These are phyloP conservation scores for Protobothrops flavoviridis DNA, from an alignment of 2,113 vertebrate species.

Conservation along the genomic window DNA sequence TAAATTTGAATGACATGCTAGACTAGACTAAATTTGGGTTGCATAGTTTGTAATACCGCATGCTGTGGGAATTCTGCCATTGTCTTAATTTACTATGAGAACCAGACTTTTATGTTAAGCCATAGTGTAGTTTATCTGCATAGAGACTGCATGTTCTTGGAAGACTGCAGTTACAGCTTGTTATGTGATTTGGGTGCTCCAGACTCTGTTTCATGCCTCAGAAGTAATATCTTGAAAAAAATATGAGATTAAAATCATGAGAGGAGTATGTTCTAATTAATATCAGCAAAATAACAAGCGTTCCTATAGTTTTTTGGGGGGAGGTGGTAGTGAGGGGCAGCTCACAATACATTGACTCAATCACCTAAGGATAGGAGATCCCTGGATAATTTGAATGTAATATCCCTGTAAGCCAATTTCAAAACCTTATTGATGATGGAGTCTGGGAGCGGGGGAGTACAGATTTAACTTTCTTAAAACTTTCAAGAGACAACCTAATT, in stretches of 20 bases:
- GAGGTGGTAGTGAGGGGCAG: background rate
- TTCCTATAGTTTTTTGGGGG: background rate
- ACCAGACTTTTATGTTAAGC: background rate
- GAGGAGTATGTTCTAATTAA: background rate
- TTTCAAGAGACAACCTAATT: background rate
- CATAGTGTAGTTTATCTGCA: background rate
- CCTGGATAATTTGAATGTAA: background rate
- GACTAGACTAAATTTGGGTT: background rate
- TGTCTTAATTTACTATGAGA: background rate
- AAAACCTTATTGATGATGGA: background rate
- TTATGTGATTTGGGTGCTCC: background rate
- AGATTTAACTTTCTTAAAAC: background rate
- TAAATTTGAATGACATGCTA: background rate
- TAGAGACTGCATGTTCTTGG: background rate
- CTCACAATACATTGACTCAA: background rate
- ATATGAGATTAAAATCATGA: background rate
- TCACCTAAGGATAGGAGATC: background rate
- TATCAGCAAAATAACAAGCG: background rate
- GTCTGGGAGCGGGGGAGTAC: no score
- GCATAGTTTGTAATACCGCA: no score
- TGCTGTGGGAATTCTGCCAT: background rate
- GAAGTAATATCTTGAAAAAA: background rate
- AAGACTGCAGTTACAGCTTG: background rate
- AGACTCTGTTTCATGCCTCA: background rate
- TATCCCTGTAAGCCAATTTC: background rate